A percentile compares a stretch with the other conserved stretches of the same genome.
Evolutionary conservation across 2,888 invertebrate genomes (phyloP).

Genomic region (Candidula unifasciata): DNA sequence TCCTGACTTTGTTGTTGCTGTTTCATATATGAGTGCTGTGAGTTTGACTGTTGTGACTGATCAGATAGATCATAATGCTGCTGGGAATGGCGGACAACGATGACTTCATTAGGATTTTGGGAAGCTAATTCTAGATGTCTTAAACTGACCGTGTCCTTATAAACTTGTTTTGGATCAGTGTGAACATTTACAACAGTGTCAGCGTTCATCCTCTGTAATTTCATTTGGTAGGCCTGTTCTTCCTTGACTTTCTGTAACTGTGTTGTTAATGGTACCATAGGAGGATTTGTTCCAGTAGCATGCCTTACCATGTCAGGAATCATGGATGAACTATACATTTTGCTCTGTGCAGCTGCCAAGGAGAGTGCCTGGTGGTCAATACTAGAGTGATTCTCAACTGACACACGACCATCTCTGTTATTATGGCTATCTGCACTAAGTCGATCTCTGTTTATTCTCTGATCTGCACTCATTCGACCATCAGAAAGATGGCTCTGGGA

Average conservation of each 20-base stretch:
- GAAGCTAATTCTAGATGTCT: neutral
- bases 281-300: slow-evolving; percentile 29
- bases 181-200: neutral
- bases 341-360: neutral
- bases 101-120: slow-evolving; percentile 34
- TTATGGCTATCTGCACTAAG: slow-evolving; percentile 4
- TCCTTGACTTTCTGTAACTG: slow-evolving; percentile 47
- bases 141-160: slow-evolving; percentile 17
- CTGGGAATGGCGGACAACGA: slow-evolving; percentile 46
- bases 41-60: slow-evolving; percentile 19
- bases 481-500: neutral
- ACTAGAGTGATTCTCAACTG: slow-evolving; percentile 32
- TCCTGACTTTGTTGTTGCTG: slow-evolving; percentile 39
- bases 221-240: slow-evolving; percentile 46
- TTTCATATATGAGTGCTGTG: slow-evolving; percentile 35
- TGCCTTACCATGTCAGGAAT: slow-evolving; percentile 38
- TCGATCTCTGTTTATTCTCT: neutral
- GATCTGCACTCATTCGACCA: slow-evolving; percentile 31
- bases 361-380: slow-evolving; percentile 17
- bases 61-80: slow-evolving; percentile 34
- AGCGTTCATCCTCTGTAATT: slow-evolving; percentile 19
- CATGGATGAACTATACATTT: slow-evolving; percentile 25
- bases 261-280: slow-evolving; percentile 46
- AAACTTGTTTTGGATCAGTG: slow-evolving; percentile 17
- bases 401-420: slow-evolving; percentile 25